Conservation (phyloP, 2,797 vertebrate genomes). For the Octomys mimax region DNA sequence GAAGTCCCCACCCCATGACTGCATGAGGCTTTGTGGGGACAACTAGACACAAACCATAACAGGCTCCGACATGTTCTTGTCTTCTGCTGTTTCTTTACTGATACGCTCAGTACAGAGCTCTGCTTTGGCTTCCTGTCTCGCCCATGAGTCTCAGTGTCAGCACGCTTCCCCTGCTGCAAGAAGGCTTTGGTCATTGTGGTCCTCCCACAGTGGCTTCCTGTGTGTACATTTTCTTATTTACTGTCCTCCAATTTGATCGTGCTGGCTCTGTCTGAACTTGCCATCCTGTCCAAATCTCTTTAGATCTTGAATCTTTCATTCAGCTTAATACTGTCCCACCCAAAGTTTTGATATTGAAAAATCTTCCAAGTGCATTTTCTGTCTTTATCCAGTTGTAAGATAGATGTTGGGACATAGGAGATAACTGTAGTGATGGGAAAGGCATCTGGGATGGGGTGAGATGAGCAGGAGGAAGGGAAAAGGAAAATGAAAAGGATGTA, state of each 20-base stretch:
- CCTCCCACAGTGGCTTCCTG: neutral
- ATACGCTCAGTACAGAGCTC: neutral
- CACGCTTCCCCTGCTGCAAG: neutral
- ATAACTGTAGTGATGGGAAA: neutral
- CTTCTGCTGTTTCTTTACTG: neutral
- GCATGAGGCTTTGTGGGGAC: too few relatives aligned
- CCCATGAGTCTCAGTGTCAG: neutral
- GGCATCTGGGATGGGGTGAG: neutral
- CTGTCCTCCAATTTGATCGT: neutral
- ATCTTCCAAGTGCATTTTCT: neutral
- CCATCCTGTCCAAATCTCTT: neutral
- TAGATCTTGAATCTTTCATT: neutral
- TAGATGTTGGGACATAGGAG: neutral
- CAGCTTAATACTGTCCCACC: neutral
- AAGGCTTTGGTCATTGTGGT: neutral
- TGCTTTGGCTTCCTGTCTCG: neutral
- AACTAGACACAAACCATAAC: too few relatives aligned
- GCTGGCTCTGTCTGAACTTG: neutral
- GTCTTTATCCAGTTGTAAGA: neutral
- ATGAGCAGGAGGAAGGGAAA: neutral
- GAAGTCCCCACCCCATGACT: too few relatives aligned
- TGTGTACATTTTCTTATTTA: neutral
- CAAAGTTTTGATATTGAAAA: conserved; percentile 9
- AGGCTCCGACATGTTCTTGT: neutral
- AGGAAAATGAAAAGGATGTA: neutral